Evolutionary conservation across 2,113 vertebrate species (phyloP).

Genomic region (Nasalis larvatus): DNA sequence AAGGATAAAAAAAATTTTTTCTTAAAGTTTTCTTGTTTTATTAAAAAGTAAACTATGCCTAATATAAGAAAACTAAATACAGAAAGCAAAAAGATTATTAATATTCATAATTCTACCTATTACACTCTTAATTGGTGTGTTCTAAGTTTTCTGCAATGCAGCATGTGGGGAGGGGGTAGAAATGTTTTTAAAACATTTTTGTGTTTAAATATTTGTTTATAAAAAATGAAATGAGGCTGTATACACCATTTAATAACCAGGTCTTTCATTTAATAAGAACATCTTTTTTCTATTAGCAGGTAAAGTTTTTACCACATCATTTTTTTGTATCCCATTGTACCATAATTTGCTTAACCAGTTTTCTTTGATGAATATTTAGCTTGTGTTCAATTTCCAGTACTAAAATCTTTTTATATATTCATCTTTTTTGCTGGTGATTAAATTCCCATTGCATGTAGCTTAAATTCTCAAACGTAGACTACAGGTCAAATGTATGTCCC

Average conservation of each 20-base stretch:
- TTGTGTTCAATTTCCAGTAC: neutral
- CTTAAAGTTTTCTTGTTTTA: neutral
- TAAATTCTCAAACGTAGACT: neutral
- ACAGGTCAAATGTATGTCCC: neutral
- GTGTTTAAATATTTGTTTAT: neutral
- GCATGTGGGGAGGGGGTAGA: neutral
- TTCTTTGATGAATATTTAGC: neutral
- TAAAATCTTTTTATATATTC: neutral
- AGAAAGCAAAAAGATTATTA: neutral
- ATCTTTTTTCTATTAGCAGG: neutral
- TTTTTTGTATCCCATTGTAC: neutral
- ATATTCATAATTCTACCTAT: neutral
- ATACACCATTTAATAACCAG: neutral
- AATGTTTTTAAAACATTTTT: neutral
- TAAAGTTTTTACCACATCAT: neutral
- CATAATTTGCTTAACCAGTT: neutral
- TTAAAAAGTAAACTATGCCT: constrained; percentile 17
- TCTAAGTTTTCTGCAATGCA: neutral
- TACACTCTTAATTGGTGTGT: neutral
- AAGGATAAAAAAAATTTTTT: neutral
- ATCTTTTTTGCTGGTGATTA: neutral
- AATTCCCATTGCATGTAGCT: neutral
- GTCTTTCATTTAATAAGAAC: neutral
- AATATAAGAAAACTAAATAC: neutral
- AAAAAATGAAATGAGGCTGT: neutral